Evolutionary conservation across 35 echinoderm and acorn worm genomes (phyloP), one percentile per base, ranked within the genome.

Genomic region (Apostichopus japonicus): DNA sequence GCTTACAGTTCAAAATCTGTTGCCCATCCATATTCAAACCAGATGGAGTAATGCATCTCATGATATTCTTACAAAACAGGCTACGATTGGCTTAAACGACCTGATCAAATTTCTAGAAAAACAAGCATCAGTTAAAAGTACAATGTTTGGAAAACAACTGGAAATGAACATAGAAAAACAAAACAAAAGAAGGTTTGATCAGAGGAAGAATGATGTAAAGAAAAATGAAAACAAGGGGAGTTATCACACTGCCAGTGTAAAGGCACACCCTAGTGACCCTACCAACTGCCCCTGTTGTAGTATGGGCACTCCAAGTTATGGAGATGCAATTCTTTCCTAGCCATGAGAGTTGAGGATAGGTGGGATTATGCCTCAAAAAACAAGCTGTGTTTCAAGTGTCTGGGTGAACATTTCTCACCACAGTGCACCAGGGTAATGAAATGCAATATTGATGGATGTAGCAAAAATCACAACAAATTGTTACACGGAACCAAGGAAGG

Each of bases 1-100:
- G 54, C 90, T 91, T 6, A 91, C 53, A 15, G 90, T 91, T 7
- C 90, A 91, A 91, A 78, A 91, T 23, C 8, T 91, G 11, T 53
- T 91, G 23, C 90, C 90, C 15, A 78, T 78, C 17, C 51, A 91
- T 27, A 17, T 91, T 21, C 90, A 91, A 59, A 91, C 90, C 5
- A 44, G 17, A 4, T 91, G 90, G 90, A 78, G 52, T 17, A 79
- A 59, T 54, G 53, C 24, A 8, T 77, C 90, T 14, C 90, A 91
- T 79, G n/a, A 79, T 10, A 80, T 91, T 54, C 6, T 80, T 16
- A 79, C 13, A 23, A 79, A 91, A 23, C 53, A 25, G 16, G 10
- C 9, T 6, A 87, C 52, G 71, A 90, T 90, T 54, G 51, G 24
- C 8, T 53, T 90, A 75, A 56, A 75, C 53, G 71, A 90, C 44